Percentiles rank a stretch among this genome's conserved stretches.
phyloP scores from a whole-genome alignment of 1,140 invertebrate species.

The Nixonia krombeini region DNA sequence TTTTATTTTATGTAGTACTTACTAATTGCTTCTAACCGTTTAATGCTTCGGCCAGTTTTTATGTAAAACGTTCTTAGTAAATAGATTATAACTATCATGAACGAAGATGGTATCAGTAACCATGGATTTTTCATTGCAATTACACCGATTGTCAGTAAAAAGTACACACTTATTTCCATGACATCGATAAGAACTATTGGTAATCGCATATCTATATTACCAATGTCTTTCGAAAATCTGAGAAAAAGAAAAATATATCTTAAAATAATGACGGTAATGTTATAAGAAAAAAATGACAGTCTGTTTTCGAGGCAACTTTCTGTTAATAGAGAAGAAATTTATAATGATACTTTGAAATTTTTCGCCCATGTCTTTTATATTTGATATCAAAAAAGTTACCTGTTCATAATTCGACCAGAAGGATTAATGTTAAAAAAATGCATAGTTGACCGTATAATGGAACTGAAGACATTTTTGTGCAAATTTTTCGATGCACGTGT shows the following conservation, averaged over 20 bases:
- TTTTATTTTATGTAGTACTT: no score
- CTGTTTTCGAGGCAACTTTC: no score
- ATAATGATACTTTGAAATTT: no score
- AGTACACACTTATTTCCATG: constrained; percentile 79
- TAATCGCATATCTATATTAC: constrained; percentile 87
- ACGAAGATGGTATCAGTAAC: constrained; percentile 79
- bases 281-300: no score
- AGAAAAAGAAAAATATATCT: not conserved
- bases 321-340: no score
- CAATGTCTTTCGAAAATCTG: constrained; percentile 87
- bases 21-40: constrained; percentile 91
- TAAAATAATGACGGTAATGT: not conserved
- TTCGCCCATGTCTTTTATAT: no score
- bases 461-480: constrained; percentile 85
- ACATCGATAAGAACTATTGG: constrained; percentile 83
- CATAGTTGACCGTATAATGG: constrained; percentile 76
- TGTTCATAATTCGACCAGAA: constrained; percentile 81
- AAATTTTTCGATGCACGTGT: constrained; percentile 81
- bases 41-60: constrained; percentile 85
- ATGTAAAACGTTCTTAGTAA: constrained; percentile 85
- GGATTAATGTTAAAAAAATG: constrained; percentile 87
- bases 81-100: constrained; percentile 81
- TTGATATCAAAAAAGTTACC: constrained; percentile 63
- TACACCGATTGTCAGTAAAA: constrained; percentile 83
- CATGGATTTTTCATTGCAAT: constrained; percentile 82